phyloP scores from a whole-genome alignment of 2,113 vertebrate species.

The Panthera leo region DNA sequence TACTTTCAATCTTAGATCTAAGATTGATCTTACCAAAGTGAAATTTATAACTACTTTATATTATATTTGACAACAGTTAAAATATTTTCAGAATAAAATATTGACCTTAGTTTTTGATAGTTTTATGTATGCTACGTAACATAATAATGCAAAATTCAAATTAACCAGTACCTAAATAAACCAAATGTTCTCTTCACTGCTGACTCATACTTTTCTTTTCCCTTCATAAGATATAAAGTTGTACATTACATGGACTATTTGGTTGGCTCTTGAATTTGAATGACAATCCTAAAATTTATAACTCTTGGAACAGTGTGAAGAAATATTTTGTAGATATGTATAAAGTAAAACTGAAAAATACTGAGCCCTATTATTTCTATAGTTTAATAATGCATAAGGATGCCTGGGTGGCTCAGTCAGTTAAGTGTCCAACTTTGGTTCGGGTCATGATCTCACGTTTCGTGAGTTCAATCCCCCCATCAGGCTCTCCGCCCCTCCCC shows the following conservation, averaged over 20 bases:
- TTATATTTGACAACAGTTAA: neutral
- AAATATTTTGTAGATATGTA: neutral
- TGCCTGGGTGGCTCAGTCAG: too few species aligned
- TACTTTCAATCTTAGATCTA: neutral
- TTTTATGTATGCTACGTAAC: neutral
- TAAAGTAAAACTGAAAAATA: neutral
- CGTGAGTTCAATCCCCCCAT: too few species aligned
- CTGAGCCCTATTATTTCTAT: slow-evolving; percentile 5
- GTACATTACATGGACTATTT: neutral
- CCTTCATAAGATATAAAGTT: slow-evolving; percentile 10
- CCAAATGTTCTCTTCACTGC: neutral
- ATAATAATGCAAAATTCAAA: slow-evolving; percentile 5
- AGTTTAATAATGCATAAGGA: neutral
- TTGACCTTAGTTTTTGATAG: neutral
- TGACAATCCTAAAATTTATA: neutral
- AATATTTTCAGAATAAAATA: slow-evolving; percentile 22
- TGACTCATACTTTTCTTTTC: neutral
- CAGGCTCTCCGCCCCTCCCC: too few species aligned
- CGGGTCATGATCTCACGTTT: too few species aligned
- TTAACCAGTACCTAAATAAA: neutral
- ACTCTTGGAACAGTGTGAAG: neutral
- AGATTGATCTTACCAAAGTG: neutral
- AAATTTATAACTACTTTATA: slow-evolving; percentile 38
- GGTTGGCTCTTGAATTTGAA: slow-evolving; percentile 19
- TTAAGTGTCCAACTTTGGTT: too few species aligned